Evolutionary conservation across 2,888 invertebrate genomes (phyloP), one percentile per base, ranked within the genome.

Genomic region (Pterostichus madidus): DNA sequence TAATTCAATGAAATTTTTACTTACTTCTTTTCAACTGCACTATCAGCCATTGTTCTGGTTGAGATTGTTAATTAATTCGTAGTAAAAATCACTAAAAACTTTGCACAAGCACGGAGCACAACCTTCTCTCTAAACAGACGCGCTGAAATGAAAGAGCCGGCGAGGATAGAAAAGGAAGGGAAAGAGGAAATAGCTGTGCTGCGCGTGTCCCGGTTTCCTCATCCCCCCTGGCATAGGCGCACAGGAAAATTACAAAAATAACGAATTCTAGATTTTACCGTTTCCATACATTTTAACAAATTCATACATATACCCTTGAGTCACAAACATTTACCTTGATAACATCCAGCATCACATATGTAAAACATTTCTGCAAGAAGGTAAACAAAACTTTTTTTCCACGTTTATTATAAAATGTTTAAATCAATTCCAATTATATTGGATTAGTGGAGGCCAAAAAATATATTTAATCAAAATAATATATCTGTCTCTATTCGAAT

Each of bases 11-110:
- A 83, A 80, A 84, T 85, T 86, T 86, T 85, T 88, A 93, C 94
- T 94, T 92, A 94, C 94, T 93, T 93, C 89, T 92, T 92, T 89
- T 93, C 93, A 85, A 92, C 91, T 85, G 87, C 90, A 85, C 90
- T 90, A 90, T 94, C 94, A 90, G 94, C 93, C 94, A 94, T 94
- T 91, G 87, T 92, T 87, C 87, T 89, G 87, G 86, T 52, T 68
- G 61, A 56, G 80, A 80, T 86, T 86, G 86, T 86, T 84, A 84
- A 84, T 61, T 84, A 84, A 86, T 84, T 84, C 78, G 53, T 81
- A 24, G 13, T 59, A 81, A 79, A 49, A 79, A 68, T 49, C 76
- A 76, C 56, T 49, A 75, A 68, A 77, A 56, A 52, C 15, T 77
- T 32, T 64, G 71, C 71, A 76, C 77, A 68, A 77, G 49, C 78